Evolutionary conservation across 2,113 vertebrate genomes (phyloP), one percentile per base, ranked within the genome.

Genomic region (Asarcornis scutulata): DNA sequence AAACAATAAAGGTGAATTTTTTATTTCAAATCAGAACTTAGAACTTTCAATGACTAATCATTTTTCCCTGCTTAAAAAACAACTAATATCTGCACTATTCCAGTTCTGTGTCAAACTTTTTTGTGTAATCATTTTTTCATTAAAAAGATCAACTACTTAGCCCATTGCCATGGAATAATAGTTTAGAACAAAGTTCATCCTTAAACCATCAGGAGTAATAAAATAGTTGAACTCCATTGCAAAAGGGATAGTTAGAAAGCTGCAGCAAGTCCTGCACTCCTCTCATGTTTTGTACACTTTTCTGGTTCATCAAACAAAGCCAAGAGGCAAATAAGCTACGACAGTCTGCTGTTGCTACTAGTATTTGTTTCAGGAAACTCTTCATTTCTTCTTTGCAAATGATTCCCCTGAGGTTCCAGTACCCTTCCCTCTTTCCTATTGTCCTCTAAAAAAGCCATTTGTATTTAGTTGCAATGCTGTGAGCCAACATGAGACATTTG

Each of bases 181-280:
- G 25, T 80, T 83, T 78, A 66, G 63, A 77, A 86, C 56, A 94
- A 94, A 96, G 62, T 50, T 76, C 71, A 91, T 58, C 36, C 50
- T 86, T 81, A 81, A 95, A 78, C 69, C 78, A 84, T 78, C 55
- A 77, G 82, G 66, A 96, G 91, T 88, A 80, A 93, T 68, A 60
- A 29, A 75, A 73, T 92, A 92, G 21, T 46, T 87, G 82, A 87
- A 63, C 18, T 48, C 27, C 27, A 38, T n/a, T 40, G 73, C 34
- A 74, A 11, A 34, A 88, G 74, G 69, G 36, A 9, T 86, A 83
- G 21, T 66, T 80, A 27, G 31, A 60, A 36, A 79, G 38, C 15
- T 4, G 5, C 13, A 73, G 40, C 40, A 62, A 9, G 46, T 21
- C 68, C 58, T 80, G 36, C 8, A 84, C 22, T 55, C 21, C 67